phyloP scores from a whole-genome alignment of 2,113 vertebrate species.

The Trichechus manatus region DNA sequence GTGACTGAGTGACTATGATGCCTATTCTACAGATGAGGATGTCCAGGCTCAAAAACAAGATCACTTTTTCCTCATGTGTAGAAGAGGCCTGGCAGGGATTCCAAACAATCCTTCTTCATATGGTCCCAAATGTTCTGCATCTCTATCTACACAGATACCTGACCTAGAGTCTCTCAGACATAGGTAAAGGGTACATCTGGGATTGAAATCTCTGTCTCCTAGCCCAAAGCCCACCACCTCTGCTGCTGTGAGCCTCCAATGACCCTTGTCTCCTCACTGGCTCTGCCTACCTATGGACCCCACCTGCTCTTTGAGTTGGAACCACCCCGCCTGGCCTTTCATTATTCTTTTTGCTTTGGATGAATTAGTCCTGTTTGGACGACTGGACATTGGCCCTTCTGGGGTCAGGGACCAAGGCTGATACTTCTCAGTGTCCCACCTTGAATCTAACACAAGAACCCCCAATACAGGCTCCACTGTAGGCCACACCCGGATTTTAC shows the following conservation, averaged over 20 bases:
- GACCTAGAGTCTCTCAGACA: not conserved
- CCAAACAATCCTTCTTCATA: not conserved
- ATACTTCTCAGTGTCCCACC: not conserved
- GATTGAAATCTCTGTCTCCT: not conserved
- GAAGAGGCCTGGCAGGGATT: not conserved
- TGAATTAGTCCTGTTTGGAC: not conserved
- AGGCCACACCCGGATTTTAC: constrained; percentile 84
- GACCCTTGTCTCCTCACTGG: not conserved
- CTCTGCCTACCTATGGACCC: not conserved
- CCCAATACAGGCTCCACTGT: not conserved
- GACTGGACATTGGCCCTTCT: not conserved
- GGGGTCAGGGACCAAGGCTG: not conserved
- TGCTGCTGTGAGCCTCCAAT: not conserved
- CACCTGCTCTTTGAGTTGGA: not conserved
- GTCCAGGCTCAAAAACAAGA: not conserved
- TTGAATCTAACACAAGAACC: not conserved
- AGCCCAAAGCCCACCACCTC: not conserved
- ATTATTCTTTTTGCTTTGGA: constrained; percentile 21
- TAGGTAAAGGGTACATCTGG: not conserved
- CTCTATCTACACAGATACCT: not conserved
- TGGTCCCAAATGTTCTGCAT: not conserved
- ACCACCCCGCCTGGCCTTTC: not conserved
- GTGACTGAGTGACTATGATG: not conserved
- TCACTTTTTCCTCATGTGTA: not conserved
- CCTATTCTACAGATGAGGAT: not conserved